phyloP scores from a whole-genome alignment of 35 echinoderm and acorn worm genomes.

The Strongylocentrotus purpuratus region DNA sequence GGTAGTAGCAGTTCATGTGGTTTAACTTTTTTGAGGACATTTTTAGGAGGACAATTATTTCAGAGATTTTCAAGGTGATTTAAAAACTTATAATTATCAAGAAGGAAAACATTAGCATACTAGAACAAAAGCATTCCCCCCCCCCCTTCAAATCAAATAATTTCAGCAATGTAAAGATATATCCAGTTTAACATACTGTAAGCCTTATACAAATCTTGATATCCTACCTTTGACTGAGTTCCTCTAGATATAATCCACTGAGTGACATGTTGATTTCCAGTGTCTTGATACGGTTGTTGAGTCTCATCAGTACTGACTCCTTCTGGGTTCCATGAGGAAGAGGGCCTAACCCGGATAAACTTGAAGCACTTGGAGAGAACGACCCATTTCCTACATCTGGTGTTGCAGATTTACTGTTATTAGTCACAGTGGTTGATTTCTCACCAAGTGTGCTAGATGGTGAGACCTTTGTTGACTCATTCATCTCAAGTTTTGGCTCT shows the following conservation, averaged over 20 bases:
- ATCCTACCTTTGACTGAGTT: slow-evolving; percentile 91
- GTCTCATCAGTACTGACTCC: slow-evolving; percentile 96
- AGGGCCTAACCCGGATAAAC: background rate
- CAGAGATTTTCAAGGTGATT: too few relatives aligned
- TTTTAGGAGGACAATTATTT: too few relatives aligned
- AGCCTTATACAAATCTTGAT: background rate
- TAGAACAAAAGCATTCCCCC: too few relatives aligned
- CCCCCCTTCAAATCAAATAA: too few relatives aligned
- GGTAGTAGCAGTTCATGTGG: too few relatives aligned
- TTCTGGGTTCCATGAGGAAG: slow-evolving; percentile 61
- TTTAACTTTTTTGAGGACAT: too few relatives aligned
- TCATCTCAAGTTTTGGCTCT: background rate
- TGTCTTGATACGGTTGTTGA: slow-evolving; percentile 97
- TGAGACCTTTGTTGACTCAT: background rate
- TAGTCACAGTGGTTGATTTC: slow-evolving; percentile 20
- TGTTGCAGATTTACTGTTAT: background rate
- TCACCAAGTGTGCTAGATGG: background rate
- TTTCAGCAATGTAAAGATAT: too few relatives aligned
- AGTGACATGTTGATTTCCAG: slow-evolving; percentile 93
- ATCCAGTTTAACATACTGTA: background rate
- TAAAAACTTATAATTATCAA: too few relatives aligned
- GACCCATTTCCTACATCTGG: background rate
- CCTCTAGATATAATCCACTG: slow-evolving; percentile 90
- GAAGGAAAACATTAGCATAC: too few relatives aligned
- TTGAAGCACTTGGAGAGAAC: background rate